Evolutionary conservation across 2,113 vertebrate genomes (phyloP).

Genomic region (Eublepharis macularius): DNA sequence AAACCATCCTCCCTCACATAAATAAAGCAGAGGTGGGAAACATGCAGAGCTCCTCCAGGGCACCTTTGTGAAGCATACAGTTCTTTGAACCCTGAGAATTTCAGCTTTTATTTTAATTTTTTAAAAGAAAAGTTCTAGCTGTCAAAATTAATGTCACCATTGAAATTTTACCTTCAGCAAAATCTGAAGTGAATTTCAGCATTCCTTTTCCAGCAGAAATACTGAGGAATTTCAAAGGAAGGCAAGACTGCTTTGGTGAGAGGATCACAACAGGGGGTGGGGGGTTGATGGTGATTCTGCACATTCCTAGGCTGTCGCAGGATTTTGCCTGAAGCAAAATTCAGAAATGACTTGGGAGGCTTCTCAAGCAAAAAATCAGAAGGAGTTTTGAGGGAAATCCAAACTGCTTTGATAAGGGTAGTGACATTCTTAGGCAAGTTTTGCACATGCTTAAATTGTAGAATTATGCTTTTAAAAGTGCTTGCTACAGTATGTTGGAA

Average conservation of each 20-base stretch:
- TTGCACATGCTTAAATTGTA: neutral
- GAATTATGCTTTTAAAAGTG: neutral
- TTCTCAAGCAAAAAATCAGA: neutral
- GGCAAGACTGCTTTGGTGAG: neutral
- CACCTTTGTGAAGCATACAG: neutral
- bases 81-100: neutral
- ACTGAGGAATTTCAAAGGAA: neutral
- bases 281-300: neutral
- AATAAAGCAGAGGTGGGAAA: neutral
- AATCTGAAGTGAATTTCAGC: neutral
- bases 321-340: neutral
- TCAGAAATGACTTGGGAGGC: neutral
- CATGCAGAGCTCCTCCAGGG: neutral
- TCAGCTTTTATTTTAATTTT: neutral
- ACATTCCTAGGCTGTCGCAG: neutral
- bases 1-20: neutral
- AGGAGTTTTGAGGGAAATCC: neutral
- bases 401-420: neutral
- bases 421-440: neutral
- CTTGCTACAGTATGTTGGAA: neutral
- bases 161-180: neutral
- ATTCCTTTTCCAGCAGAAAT: neutral
- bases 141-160: neutral
- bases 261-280: neutral
- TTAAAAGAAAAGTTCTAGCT: neutral